Evolutionary conservation across 2,113 vertebrate species (phyloP).

Genomic region (Mellivora capensis): DNA sequence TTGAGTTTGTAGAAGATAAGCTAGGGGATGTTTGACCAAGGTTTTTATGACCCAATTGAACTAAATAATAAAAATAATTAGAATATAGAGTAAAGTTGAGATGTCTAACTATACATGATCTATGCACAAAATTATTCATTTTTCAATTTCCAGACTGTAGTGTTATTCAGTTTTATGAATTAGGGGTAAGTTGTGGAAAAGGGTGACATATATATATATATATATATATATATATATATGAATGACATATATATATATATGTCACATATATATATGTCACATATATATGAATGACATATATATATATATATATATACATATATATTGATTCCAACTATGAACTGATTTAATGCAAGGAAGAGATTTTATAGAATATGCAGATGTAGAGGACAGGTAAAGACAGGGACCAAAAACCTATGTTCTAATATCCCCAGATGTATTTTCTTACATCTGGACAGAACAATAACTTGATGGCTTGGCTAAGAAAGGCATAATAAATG

Average conservation of each 20-base stretch:
- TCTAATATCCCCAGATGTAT: not conserved
- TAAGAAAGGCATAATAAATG: not conserved
- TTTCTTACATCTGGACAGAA: not conserved
- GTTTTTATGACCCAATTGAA: not conserved
- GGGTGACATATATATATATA: not conserved
- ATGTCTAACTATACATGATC: not conserved
- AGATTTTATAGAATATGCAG: not conserved
- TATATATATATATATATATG: not conserved
- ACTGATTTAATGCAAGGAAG: not conserved
- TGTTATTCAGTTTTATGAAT: not conserved
- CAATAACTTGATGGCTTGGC: not conserved
- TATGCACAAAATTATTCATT: not conserved
- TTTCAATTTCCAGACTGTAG: not conserved
- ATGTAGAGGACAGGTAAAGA: not conserved
- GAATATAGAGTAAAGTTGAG: not conserved
- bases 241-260: not conserved
- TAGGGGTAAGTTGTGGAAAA: not conserved
- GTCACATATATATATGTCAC: no score
- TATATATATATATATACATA: no score
- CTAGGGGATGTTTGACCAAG: not conserved
- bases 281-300: not conserved
- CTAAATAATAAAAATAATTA: not conserved
- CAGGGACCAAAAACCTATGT: not conserved
- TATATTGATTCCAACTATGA: not conserved
- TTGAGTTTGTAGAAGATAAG: not conserved